These are phyloP conservation scores for Hypolimnas misippus DNA, from an alignment of 2,888 invertebrate species.

Conservation along the genomic window DNA sequence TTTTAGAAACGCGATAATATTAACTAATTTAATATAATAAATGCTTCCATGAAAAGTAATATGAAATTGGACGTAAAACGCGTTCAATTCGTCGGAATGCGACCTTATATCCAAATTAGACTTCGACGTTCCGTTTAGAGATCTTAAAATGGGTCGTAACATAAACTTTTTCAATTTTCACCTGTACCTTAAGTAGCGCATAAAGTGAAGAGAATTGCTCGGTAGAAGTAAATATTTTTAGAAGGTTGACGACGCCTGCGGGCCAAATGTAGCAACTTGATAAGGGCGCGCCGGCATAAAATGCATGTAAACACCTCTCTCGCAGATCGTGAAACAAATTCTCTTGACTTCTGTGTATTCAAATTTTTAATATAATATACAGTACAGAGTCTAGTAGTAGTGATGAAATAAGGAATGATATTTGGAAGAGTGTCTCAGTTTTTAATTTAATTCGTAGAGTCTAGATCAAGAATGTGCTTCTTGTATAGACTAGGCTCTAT, in stretches of 20 bases:
- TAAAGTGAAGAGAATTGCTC: constrained; percentile 66
- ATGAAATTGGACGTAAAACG: constrained; percentile 34
- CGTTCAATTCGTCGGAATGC: constrained; percentile 37
- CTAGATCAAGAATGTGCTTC: no score
- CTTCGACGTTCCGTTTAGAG: constrained; percentile 62
- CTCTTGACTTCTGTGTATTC: constrained; percentile 49
- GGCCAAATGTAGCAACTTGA: constrained; percentile 73
- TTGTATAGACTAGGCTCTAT: no score
- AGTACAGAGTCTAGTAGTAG: constrained; percentile 49
- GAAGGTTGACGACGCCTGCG: constrained; percentile 73
- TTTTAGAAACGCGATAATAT: background rate
- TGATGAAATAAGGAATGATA: background rate
- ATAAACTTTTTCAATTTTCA: constrained; percentile 83
- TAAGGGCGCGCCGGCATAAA: constrained; percentile 71
- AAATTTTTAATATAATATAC: constrained; percentile 6
- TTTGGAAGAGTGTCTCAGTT: background rate
- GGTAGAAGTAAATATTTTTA: constrained; percentile 70
- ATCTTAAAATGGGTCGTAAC: constrained; percentile 74
- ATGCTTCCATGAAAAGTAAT: constrained; percentile 21
- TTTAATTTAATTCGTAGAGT: background rate
- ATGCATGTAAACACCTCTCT: constrained; percentile 76
- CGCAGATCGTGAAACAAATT: constrained; percentile 58
- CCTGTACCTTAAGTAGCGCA: constrained; percentile 73
- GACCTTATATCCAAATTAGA: constrained; percentile 60
- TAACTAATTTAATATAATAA: constrained; percentile 8